These are phyloP conservation scores for Ianthella basta DNA, from an alignment of 37 sponge, comb jelly and placozoan species.

Conservation along the genomic window DNA sequence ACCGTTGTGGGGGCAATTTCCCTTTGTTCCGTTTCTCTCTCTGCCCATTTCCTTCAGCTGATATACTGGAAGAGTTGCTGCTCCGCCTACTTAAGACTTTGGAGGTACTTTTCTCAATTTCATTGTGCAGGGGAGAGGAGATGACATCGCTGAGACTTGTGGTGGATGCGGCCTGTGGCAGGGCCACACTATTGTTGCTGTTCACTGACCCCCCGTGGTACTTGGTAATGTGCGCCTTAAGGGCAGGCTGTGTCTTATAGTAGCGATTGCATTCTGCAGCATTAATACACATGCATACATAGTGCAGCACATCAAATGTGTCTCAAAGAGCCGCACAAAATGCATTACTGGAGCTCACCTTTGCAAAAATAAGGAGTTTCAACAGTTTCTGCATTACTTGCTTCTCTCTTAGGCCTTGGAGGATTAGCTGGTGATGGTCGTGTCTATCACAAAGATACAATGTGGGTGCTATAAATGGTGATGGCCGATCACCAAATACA, in stretches of 20 bases:
- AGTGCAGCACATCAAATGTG: too few species aligned
- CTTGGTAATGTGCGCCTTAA: conserved; percentile 83
- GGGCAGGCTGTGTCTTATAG: conserved; percentile 75
- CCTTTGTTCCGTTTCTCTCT: conserved; percentile 21
- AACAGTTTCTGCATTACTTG: neutral
- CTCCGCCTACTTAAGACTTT: conserved; percentile 10
- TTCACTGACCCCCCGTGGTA: conserved; percentile 49
- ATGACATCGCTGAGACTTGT: neutral
- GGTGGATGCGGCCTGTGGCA: conserved; percentile 6
- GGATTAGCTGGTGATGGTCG: neutral
- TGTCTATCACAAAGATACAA: too few species aligned
- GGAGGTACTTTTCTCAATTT: neutral
- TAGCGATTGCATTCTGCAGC: conserved; percentile 58
- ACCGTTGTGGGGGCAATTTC: conserved; percentile 62
- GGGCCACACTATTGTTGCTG: neutral
- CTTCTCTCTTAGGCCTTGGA: conserved; percentile 1
- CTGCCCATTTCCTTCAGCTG: conserved; percentile 23
- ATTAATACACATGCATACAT: neutral
- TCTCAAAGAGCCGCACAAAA: neutral
- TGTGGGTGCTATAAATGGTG: too few species aligned
- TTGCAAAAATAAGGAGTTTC: conserved; percentile 68
- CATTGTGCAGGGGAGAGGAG: neutral
- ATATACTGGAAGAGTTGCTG: conserved; percentile 4
- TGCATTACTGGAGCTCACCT: conserved; percentile 11
- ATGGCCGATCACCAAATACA: too few species aligned